These are phyloP conservation scores for Adineta ricciae DNA, from an alignment of 2,888 invertebrate species.

Conservation along the genomic window DNA sequence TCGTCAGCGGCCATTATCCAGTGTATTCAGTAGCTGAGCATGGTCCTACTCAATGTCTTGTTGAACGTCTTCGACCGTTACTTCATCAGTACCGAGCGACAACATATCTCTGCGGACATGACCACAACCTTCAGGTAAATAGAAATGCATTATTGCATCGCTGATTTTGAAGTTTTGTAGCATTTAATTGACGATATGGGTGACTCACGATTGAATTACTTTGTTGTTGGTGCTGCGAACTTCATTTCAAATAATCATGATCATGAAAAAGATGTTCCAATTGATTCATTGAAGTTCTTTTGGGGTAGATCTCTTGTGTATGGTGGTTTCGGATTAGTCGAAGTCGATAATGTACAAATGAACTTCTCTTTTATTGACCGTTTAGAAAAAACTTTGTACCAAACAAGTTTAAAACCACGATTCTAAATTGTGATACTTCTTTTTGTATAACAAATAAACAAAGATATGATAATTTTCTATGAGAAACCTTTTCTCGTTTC, in stretches of 20 bases:
- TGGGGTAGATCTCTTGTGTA: constrained; percentile 40
- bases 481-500: too few species aligned
- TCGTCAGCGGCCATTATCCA: constrained; percentile 47
- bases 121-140: constrained; percentile 43
- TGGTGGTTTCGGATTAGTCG: constrained; percentile 30
- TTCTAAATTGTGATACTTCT: not conserved
- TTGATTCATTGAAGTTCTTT: constrained; percentile 40
- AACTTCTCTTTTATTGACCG: constrained; percentile 24
- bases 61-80: constrained; percentile 40
- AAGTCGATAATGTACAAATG: constrained; percentile 23
- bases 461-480: too few species aligned
- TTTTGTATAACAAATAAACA: too few species aligned
- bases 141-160: not conserved
- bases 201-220: constrained; percentile 37
- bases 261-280: constrained; percentile 40
- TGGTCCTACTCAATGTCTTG: constrained; percentile 44
- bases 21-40: constrained; percentile 44
- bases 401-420: constrained; percentile 10
- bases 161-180: not conserved
- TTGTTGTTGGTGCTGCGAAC: constrained; percentile 42
- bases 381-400: constrained; percentile 23
- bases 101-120: constrained; percentile 44
- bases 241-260: constrained; percentile 14
- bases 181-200: constrained; percentile 34
- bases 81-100: constrained; percentile 42